Evolutionary conservation across 2,797 vertebrate genomes (phyloP).

Genomic region (Adelosebastes latens): DNA sequence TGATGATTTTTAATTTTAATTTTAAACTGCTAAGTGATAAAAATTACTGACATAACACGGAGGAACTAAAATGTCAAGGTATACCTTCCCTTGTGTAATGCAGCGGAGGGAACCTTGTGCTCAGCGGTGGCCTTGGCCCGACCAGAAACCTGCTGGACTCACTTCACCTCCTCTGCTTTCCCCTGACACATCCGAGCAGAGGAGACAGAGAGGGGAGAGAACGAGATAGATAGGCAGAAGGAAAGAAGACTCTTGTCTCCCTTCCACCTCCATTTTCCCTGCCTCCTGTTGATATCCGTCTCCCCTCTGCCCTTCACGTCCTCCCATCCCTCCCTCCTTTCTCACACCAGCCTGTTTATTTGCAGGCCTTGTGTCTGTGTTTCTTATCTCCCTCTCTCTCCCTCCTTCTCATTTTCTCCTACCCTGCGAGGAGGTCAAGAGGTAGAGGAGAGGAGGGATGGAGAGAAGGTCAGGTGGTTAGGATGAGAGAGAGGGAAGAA

Average conservation of each 20-base stretch:
- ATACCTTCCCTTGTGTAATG: not conserved
- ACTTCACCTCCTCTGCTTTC: slow-evolving; percentile 31
- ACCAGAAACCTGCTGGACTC: slow-evolving; percentile 38
- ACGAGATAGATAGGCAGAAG: not conserved
- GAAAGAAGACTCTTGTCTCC: not conserved
- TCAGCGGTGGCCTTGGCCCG: slow-evolving; percentile 28
- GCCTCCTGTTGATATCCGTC: slow-evolving; percentile 33
- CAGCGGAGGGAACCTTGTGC: not conserved
- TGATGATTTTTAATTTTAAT: not conserved
- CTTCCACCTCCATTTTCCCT: slow-evolving; percentile 30
- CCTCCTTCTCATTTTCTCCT: slow-evolving; percentile 32
- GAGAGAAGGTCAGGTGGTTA: slow-evolving; percentile 51
- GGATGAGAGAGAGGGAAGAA: slow-evolving; percentile 27
- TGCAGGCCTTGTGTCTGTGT: slow-evolving; percentile 14
- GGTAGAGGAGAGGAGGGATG: slow-evolving; percentile 41
- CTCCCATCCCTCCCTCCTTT: slow-evolving; percentile 3
- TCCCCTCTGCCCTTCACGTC: slow-evolving; percentile 30
- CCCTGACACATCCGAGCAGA: slow-evolving; percentile 43
- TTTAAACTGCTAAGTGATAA: not conserved
- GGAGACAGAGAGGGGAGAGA: not conserved
- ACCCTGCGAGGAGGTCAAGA: slow-evolving; percentile 41
- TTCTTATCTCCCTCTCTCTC: not conserved
- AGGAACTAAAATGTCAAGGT: slow-evolving; percentile 4
- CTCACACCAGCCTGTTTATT: slow-evolving; percentile 30
- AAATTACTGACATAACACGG: not conserved